A percentile compares a stretch with the other conserved stretches of the same genome.
phyloP scores from a whole-genome alignment of 2,888 invertebrate species.

The Scaptomyza caliginosa region DNA sequence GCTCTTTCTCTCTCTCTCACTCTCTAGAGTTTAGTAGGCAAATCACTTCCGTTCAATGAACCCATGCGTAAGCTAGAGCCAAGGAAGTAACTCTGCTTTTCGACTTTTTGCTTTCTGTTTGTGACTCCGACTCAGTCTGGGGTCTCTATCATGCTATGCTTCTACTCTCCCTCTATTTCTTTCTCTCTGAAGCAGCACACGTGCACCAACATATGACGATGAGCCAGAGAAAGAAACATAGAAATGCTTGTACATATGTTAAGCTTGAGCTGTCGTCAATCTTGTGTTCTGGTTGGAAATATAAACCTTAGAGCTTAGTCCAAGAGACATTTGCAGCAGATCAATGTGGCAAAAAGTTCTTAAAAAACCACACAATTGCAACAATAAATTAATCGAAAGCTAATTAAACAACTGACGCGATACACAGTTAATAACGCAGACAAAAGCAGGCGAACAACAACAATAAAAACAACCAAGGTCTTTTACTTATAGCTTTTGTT shows the following conservation, averaged over 20 bases:
- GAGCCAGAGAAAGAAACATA: background rate
- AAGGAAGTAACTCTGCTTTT: constrained; percentile 50
- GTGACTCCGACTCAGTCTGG: constrained; percentile 11
- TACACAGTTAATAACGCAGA: constrained; percentile 35
- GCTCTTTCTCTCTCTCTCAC: constrained; percentile 6
- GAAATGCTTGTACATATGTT: constrained; percentile 2
- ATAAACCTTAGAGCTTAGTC: too few species aligned
- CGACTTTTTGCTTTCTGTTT: constrained; percentile 18
- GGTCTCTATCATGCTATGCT: constrained; percentile 30
- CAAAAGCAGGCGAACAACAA: constrained; percentile 15
- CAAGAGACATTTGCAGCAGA: too few species aligned
- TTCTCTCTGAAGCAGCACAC: constrained; percentile 15
- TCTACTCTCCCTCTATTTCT: constrained; percentile 16
- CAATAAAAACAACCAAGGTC: constrained; percentile 47
- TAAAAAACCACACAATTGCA: constrained; percentile 20
- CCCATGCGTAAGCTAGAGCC: constrained; percentile 81
- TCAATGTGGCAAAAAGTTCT: constrained; percentile 4
- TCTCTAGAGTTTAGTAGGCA: constrained; percentile 60
- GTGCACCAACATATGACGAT: constrained; percentile 22
- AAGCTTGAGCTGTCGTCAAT: constrained; percentile 48
- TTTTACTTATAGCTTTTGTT: constrained; percentile 22
- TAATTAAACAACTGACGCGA: constrained; percentile 75
- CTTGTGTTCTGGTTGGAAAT: constrained; percentile 18
- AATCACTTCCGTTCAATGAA: constrained; percentile 83
- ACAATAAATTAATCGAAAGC: constrained; percentile 66